These are phyloP conservation scores for Naso thynnoides DNA, from an alignment of 2,797 vertebrate species.

Conservation along the genomic window DNA sequence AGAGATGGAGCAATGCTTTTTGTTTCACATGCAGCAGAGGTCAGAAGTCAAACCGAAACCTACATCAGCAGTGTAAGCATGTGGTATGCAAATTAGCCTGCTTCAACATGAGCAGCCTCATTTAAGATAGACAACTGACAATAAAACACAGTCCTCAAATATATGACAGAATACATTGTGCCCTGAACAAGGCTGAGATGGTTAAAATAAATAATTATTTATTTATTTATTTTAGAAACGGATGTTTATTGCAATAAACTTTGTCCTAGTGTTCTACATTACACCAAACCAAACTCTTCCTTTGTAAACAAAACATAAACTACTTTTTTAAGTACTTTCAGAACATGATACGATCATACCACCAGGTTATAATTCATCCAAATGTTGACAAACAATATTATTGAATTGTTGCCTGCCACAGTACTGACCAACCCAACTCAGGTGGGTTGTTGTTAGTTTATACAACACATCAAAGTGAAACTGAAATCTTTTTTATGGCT, in stretches of 20 bases:
- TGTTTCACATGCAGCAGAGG: slow-evolving; percentile 47
- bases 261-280: background rate
- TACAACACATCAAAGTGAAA: background rate
- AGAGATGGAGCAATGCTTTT: slow-evolving; percentile 32
- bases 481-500: slow-evolving; percentile 2
- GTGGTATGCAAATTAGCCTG: slow-evolving; percentile 38
- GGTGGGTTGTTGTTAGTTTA: background rate
- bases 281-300: background rate
- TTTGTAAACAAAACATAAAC: background rate
- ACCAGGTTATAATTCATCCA: background rate
- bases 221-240: too few species aligned
- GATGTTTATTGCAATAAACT: background rate
- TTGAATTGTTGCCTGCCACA: background rate
- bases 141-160: background rate
- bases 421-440: background rate
- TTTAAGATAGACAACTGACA: background rate
- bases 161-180: background rate
- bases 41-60: slow-evolving; percentile 52
- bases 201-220: too few species aligned
- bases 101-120: slow-evolving; percentile 1
- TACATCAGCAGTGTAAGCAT: slow-evolving; percentile 14
- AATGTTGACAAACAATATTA: background rate
- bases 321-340: background rate
- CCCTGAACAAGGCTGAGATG: background rate
- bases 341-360: background rate